A percentile compares a stretch with the other conserved stretches of the same genome.
Conservation (phyloP, 2,797 vertebrate species). For the Gambelia wislizenii region DNA sequence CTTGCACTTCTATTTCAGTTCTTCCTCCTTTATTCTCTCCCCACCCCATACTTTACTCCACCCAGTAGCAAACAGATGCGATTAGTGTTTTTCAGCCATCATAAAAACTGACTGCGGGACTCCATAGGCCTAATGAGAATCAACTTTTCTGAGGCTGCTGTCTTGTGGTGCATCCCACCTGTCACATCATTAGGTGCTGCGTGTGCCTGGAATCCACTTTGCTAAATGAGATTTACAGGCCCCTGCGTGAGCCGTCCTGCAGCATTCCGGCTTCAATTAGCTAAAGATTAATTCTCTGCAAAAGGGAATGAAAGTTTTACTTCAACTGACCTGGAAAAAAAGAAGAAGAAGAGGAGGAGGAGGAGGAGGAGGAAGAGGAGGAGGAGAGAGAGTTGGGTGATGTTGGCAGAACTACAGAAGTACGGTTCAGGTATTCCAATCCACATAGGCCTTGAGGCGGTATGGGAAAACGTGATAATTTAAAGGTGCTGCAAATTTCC, state of each 20-base stretch:
- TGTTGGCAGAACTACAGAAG: slow-evolving; percentile 35
- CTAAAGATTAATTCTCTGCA: slow-evolving; percentile 85
- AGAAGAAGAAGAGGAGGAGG: neutral
- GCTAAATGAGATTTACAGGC: slow-evolving; percentile 87
- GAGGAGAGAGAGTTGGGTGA: neutral
- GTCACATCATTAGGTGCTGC: slow-evolving; percentile 88
- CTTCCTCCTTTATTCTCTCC: slow-evolving; percentile 21
- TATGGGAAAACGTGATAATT: slow-evolving; percentile 82
- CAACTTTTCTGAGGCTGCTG: slow-evolving; percentile 86
- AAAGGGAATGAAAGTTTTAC: slow-evolving; percentile 84
- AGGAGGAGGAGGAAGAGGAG: neutral
- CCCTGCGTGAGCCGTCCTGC: slow-evolving; percentile 79
- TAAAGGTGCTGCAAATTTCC: slow-evolving; percentile 83
- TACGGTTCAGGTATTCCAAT: slow-evolving; percentile 78
- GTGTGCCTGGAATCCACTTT: slow-evolving; percentile 86
- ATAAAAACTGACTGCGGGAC: slow-evolving; percentile 86
- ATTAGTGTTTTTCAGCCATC: slow-evolving; percentile 84
- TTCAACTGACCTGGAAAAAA: slow-evolving; percentile 79
- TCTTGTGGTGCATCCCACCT: slow-evolving; percentile 88
- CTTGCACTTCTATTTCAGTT: neutral
- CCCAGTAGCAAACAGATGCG: slow-evolving; percentile 86
- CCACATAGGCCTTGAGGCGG: slow-evolving; percentile 78
- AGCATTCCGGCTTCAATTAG: slow-evolving; percentile 84
- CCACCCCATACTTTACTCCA: slow-evolving; percentile 50
- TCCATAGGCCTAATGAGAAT: slow-evolving; percentile 89